These are phyloP conservation scores for Jaculus jaculus DNA, from an alignment of 2,113 vertebrate genomes.

Conservation along the genomic window DNA sequence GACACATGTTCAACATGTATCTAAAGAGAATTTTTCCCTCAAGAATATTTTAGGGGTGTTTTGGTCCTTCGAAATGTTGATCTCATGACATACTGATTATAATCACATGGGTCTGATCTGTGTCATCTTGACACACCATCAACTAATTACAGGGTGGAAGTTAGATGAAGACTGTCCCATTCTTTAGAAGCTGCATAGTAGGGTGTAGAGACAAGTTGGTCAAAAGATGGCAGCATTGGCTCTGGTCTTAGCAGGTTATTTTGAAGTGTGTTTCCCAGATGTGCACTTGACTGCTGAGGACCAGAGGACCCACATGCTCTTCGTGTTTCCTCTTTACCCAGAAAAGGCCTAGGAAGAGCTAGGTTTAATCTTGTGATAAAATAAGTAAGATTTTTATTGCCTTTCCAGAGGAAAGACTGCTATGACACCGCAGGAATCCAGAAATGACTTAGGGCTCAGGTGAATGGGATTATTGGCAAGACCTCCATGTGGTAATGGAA, in stretches of 20 bases:
- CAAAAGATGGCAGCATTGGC: slow-evolving; percentile 80
- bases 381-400: not conserved
- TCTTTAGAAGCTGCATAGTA: not conserved
- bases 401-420: not conserved
- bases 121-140: not conserved
- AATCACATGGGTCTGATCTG: not conserved
- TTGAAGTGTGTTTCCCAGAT: not conserved
- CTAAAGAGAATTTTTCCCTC: not conserved
- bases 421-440: not conserved
- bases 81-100: not conserved
- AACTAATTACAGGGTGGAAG: not conserved
- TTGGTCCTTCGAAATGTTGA: not conserved
- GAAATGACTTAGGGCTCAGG: not conserved
- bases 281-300: not conserved
- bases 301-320: not conserved
- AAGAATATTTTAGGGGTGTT: not conserved
- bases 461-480: not conserved
- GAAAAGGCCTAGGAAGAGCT: not conserved
- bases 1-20: not conserved
- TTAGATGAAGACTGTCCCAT: not conserved
- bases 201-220: not conserved
- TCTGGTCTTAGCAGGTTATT: not conserved
- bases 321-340: not conserved
- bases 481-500: not conserved
- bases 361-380: not conserved